These are phyloP conservation scores for Xanthorhoe designata DNA, from an alignment of 2,888 invertebrate genomes.

Conservation along the genomic window DNA sequence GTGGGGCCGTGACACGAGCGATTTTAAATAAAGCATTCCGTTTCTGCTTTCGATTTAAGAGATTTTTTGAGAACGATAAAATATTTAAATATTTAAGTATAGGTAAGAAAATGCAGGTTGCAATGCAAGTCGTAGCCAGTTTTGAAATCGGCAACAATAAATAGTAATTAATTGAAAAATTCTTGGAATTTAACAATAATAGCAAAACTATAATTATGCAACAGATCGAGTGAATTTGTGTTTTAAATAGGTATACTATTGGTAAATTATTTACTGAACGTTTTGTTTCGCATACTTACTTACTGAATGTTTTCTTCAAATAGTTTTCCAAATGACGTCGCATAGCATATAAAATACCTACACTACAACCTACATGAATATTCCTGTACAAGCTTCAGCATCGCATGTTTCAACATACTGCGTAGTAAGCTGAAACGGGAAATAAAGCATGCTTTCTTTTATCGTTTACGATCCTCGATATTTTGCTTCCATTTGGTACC, in stretches of 20 bases:
- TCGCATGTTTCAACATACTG: constrained; percentile 1
- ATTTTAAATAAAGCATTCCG: neutral
- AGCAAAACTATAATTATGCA: too few relatives aligned
- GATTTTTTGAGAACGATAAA: neutral
- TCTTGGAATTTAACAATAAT: neutral
- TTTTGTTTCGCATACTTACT: neutral
- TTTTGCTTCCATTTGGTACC: constrained; percentile 15
- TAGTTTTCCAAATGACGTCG: neutral
- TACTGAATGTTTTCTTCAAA: neutral
- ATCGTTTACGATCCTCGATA: constrained; percentile 12
- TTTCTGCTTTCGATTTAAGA: neutral
- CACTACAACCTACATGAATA: neutral
- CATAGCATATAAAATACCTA: neutral
- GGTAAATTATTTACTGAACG: neutral
- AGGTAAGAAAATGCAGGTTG: neutral
- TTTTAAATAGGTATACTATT: neutral
- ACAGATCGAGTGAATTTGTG: too few relatives aligned
- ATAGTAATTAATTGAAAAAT: neutral
- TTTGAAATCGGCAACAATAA: too few relatives aligned
- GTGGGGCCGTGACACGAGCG: constrained; percentile 35
- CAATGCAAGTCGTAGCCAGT: neutral
- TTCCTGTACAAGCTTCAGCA: neutral
- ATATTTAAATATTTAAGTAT: neutral
- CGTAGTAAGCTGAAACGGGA: neutral
- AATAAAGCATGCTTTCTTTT: constrained; percentile 16